Evolutionary conservation across 2,113 vertebrate species (phyloP).

Genomic region (Anas platyrhynchos): DNA sequence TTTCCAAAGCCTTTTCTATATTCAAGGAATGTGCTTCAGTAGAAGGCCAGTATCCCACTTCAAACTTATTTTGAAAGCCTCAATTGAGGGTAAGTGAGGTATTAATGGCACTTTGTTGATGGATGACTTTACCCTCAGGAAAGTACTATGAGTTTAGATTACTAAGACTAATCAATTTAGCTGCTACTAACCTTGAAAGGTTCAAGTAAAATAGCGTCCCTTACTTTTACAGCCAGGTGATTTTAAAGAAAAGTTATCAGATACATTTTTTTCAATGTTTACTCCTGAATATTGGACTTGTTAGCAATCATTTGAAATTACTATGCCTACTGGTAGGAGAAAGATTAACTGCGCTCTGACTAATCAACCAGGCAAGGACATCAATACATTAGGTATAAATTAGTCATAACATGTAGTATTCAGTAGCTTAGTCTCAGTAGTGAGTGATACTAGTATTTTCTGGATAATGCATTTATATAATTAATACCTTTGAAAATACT

Average conservation of each 20-base stretch:
- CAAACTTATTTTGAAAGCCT: conserved; percentile 8
- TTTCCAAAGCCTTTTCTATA: not conserved
- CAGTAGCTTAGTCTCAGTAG: not conserved
- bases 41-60: not conserved
- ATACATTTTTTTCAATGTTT: not conserved
- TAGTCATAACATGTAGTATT: not conserved
- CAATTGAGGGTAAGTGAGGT: not conserved
- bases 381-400: not conserved
- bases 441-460: not conserved
- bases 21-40: not conserved
- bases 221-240: not conserved
- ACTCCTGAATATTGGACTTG: not conserved
- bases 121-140: not conserved
- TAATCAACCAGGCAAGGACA: not conserved
- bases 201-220: not conserved
- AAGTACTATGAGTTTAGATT: not conserved
- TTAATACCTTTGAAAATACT: not conserved
- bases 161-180: not conserved
- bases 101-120: not conserved
- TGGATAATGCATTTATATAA: not conserved
- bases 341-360: not conserved
- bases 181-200: not conserved
- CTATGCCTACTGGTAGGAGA: not conserved
- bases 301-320: not conserved
- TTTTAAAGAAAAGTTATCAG: not conserved